A percentile compares a stretch with the other conserved stretches of the same genome.
These are phyloP conservation scores for Saccostrea echinata DNA, from an alignment of 1,140 invertebrate genomes.

Conservation along the genomic window DNA sequence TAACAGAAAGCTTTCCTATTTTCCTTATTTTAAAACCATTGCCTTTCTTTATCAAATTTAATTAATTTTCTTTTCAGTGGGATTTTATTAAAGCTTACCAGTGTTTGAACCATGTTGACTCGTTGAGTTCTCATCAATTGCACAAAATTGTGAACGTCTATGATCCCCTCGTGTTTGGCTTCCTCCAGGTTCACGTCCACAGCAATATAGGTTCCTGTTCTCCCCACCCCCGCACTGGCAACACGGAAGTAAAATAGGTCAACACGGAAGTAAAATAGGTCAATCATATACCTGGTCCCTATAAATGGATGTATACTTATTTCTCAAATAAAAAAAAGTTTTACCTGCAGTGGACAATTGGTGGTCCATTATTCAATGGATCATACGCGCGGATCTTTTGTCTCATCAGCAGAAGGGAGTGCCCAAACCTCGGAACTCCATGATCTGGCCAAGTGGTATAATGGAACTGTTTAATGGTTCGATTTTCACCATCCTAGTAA, in stretches of 20 bases:
- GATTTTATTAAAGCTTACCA: conserved; percentile 64
- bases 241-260: not conserved
- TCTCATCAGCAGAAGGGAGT: conserved; percentile 96
- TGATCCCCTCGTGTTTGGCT: conserved; percentile 75
- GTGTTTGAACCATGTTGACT: conserved; percentile 80
- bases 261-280: not conserved
- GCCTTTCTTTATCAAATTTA: too few species aligned
- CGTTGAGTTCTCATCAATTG: conserved; percentile 78
- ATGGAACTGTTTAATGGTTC: conserved; percentile 94
- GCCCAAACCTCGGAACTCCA: conserved; percentile 96
- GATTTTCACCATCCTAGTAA: conserved; percentile 81
- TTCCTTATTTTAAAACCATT: too few species aligned
- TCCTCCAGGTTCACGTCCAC: conserved; percentile 79
- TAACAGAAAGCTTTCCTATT: too few species aligned
- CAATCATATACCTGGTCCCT: too few species aligned
- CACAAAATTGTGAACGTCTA: conserved; percentile 80
- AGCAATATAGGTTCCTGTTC: conserved; percentile 80
- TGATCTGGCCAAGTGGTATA: conserved; percentile 99
- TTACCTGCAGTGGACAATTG: conserved; percentile 87
- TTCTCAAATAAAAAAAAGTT: not conserved
- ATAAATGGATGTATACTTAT: not conserved
- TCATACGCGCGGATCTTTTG: conserved; percentile 93
- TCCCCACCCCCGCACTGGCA: conserved; percentile 80
- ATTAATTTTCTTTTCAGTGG: too few species aligned
- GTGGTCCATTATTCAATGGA: conserved; percentile 87